Percentiles rank a stretch among this genome's conserved stretches.
Conservation (phyloP, 1,140 invertebrate species). For the Cyclargus thomasi region DNA sequence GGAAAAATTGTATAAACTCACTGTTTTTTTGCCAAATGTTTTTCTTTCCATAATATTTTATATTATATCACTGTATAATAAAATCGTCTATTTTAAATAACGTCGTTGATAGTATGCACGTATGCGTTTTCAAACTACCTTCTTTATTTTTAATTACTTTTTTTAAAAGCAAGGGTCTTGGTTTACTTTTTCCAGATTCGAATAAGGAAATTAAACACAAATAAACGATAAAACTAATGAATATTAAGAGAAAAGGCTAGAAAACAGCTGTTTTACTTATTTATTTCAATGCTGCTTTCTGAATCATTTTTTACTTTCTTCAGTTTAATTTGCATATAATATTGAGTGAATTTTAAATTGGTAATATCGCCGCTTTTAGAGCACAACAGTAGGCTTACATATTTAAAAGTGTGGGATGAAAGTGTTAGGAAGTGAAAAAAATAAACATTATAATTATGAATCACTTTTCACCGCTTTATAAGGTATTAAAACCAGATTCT, state of each 20-base stretch:
- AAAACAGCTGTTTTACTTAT: too few relatives aligned
- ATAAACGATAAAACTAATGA: background rate
- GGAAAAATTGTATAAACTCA: slow-evolving; percentile 23
- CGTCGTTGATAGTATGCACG: background rate
- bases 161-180: background rate
- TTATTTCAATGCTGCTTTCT: too few relatives aligned
- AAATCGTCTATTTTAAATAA: slow-evolving; percentile 3
- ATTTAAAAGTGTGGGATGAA: too few relatives aligned
- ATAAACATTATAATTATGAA: background rate
- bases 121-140: background rate
- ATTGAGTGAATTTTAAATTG: too few relatives aligned
- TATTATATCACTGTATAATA: background rate
- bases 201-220: too few relatives aligned
- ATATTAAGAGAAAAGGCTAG: too few relatives aligned
- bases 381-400: too few relatives aligned
- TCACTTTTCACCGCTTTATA: too few relatives aligned
- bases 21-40: slow-evolving; percentile 34
- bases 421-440: too few relatives aligned
- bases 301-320: too few relatives aligned
- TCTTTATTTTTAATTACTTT: background rate
- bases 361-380: too few relatives aligned
- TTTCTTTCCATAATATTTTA: slow-evolving; percentile 30
- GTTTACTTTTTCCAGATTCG: background rate
- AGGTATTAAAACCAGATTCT: background rate
- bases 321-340: too few relatives aligned